Percentiles rank a stretch among this genome's conserved stretches.
Conservation (phyloP, 2,888 invertebrate species). For the Agonopterix subpropinquella region DNA sequence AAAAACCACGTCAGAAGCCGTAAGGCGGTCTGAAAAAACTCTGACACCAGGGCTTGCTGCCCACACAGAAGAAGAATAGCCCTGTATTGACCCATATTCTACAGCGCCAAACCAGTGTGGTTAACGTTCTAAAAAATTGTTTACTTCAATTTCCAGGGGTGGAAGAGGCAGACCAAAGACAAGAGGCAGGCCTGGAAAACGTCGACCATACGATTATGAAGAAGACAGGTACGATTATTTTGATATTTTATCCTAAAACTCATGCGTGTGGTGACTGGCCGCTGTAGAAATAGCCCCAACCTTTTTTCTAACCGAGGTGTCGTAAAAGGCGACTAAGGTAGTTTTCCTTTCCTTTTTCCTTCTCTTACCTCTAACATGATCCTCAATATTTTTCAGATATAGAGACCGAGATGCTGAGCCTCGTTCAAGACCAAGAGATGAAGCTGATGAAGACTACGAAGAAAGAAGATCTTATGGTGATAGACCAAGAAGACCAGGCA, state of each 20-base stretch:
- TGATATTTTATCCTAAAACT: not conserved
- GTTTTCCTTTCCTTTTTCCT: no score
- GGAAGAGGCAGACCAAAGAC: constrained; percentile 66
- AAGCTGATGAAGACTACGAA: constrained; percentile 38
- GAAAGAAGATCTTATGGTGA: constrained; percentile 33
- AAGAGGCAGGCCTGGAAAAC: constrained; percentile 57
- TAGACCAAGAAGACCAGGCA: constrained; percentile 44
- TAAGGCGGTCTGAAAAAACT: no score
- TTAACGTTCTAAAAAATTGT: not conserved
- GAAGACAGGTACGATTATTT: not conserved
- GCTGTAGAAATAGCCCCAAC: no score
- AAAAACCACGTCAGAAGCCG: no score
- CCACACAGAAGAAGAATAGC: no score
- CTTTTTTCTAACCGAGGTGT: no score
- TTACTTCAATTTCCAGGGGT: constrained; percentile 35
- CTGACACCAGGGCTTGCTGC: no score
- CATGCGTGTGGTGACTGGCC: no score
- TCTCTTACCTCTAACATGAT: no score
- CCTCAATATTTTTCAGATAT: constrained; percentile 16
- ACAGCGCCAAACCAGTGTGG: no score
- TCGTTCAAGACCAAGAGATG: constrained; percentile 64
- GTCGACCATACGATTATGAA: constrained; percentile 77
- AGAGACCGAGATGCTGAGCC: constrained; percentile 52
- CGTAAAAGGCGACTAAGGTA: no score
- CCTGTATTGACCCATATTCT: no score